These are phyloP conservation scores for Dendroctonus ponderosae DNA, from an alignment of 1,140 invertebrate genomes.

Conservation along the genomic window DNA sequence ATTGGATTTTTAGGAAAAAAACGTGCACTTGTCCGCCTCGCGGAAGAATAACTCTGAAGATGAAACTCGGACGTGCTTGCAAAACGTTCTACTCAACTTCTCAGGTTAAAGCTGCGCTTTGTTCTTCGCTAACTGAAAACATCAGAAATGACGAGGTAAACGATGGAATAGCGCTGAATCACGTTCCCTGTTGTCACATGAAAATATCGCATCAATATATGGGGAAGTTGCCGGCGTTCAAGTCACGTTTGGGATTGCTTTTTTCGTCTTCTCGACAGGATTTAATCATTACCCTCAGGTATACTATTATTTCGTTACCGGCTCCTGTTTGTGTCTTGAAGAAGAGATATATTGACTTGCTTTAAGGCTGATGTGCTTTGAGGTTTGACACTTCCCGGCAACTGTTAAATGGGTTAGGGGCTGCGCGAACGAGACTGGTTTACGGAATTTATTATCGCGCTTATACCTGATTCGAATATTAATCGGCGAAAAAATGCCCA, in stretches of 20 bases:
- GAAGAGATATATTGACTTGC: constrained; percentile 25
- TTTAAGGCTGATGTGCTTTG: constrained; percentile 20
- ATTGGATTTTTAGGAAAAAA: too few species aligned
- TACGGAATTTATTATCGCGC: neutral
- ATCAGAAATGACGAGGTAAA: neutral
- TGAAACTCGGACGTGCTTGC: too few species aligned
- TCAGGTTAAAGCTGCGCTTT: too few species aligned
- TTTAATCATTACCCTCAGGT: constrained; percentile 34
- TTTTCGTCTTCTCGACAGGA: constrained; percentile 23
- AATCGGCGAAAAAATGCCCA: too few species aligned
- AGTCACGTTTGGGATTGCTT: constrained; percentile 32
- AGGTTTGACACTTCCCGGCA: constrained; percentile 16
- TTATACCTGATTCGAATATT: too few species aligned
- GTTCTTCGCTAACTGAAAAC: too few species aligned
- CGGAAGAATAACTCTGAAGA: too few species aligned
- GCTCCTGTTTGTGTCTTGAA: constrained; percentile 23
- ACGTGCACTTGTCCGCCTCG: too few species aligned
- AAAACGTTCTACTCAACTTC: too few species aligned
- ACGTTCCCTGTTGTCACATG: constrained; percentile 27
- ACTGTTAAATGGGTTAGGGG: neutral
- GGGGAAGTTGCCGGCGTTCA: constrained; percentile 17
- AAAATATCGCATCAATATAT: constrained; percentile 33
- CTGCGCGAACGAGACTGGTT: neutral
- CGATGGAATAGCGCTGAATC: constrained; percentile 15
- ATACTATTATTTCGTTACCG: constrained; percentile 32